phyloP scores from a whole-genome alignment of 2,113 vertebrate genomes.

The Scortum barcoo region DNA sequence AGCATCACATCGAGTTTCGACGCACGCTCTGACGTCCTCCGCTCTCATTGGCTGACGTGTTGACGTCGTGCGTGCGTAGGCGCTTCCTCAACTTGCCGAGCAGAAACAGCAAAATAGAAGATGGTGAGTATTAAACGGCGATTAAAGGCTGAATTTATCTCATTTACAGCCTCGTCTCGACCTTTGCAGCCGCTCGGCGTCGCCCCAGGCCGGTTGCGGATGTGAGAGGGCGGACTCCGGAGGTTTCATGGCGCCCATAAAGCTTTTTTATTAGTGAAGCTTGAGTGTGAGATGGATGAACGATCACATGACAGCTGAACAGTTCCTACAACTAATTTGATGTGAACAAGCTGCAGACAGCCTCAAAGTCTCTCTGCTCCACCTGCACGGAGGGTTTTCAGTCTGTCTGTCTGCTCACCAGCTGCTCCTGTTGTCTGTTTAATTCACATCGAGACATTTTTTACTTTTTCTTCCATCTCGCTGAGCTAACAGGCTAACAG shows the following conservation, averaged over 20 bases:
- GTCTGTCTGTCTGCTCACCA: background rate
- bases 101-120: constrained; percentile 75
- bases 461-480: constrained; percentile 13
- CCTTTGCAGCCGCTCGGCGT: too few species aligned
- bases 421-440: background rate
- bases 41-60: constrained; percentile 54
- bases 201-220: background rate
- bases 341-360: background rate
- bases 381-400: background rate
- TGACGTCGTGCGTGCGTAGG: constrained; percentile 57
- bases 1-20: background rate
- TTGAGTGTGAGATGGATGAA: constrained; percentile 49
- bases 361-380: background rate
- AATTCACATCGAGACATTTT: background rate
- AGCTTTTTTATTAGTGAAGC: constrained; percentile 20
- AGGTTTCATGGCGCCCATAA: background rate
- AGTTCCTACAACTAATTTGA: constrained; percentile 38
- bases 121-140: constrained; percentile 82
- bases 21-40: accelerated
- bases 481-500: constrained; percentile 67
- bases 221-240: background rate
- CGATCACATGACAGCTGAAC: constrained; percentile 81
- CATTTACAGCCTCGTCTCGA: background rate
- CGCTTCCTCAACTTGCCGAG: constrained; percentile 74
- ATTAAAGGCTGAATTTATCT: constrained; percentile 19